phyloP scores from a whole-genome alignment of 1,140 invertebrate species.

The Colletes latitarsis region DNA sequence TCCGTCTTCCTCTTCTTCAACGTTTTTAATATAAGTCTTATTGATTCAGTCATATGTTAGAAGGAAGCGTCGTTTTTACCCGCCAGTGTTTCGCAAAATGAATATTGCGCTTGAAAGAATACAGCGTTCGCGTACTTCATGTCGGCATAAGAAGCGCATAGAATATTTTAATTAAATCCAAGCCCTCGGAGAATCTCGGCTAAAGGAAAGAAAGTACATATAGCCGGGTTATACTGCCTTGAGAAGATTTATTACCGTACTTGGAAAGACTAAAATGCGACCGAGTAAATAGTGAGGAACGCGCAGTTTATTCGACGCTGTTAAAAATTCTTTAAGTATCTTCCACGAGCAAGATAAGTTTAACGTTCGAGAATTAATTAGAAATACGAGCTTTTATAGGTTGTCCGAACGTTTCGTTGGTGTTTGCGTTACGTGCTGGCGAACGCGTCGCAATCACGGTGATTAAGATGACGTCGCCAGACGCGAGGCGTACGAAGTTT shows the following conservation, averaged over 20 bases:
- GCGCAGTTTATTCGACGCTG: constrained; percentile 28
- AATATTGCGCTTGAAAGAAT: constrained; percentile 48
- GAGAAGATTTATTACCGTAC: constrained; percentile 51
- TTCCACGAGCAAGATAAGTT: not conserved
- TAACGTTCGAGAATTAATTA: constrained; percentile 47
- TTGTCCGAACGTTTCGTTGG: not conserved
- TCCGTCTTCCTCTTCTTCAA: no score
- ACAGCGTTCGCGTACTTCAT: constrained; percentile 33
- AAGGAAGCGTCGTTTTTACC: not conserved
- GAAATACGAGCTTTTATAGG: constrained; percentile 20
- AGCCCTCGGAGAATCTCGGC: constrained; percentile 39
- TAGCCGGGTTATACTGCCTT: constrained; percentile 37
- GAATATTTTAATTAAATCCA: constrained; percentile 63
- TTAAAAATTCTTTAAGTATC: constrained; percentile 57
- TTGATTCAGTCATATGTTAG: constrained; percentile 6
- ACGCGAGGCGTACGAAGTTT: not conserved
- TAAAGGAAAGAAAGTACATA: constrained; percentile 44
- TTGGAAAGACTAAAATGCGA: constrained; percentile 37
- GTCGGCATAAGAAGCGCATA: constrained; percentile 46
- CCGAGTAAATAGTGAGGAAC: constrained; percentile 50
- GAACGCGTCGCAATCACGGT: constrained; percentile 1
- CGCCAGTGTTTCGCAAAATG: constrained; percentile 32
- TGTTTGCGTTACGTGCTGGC: no score
- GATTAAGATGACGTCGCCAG: not conserved
- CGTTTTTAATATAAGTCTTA: constrained; percentile 3